Percentiles rank a stretch among this genome's conserved stretches.
Conservation (phyloP, 2,888 invertebrate species). For the Leptinotarsa rubiginosa region DNA sequence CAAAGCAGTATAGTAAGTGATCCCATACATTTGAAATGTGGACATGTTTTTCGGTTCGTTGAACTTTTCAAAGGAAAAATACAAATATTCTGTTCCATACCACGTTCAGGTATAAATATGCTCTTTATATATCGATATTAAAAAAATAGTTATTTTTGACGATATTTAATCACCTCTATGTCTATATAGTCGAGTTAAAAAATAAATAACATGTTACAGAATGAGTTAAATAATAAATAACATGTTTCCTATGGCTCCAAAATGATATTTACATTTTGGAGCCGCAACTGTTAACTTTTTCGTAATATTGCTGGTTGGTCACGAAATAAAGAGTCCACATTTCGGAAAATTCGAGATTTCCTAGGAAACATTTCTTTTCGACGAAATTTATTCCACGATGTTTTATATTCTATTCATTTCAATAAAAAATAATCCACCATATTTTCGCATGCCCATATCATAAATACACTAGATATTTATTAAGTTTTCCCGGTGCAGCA, state of each 20-base stretch:
- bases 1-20: background rate
- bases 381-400: constrained; percentile 13
- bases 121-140: background rate
- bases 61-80: background rate
- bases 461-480: constrained; percentile 40
- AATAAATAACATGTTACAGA: constrained; percentile 41
- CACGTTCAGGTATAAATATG: background rate
- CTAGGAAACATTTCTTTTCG: constrained; percentile 40
- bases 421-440: background rate
- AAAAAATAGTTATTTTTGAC: constrained; percentile 47
- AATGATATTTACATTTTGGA: constrained; percentile 46
- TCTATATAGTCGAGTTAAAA: constrained; percentile 37
- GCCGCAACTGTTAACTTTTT: constrained; percentile 51
- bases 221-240: constrained; percentile 43
- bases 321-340: constrained; percentile 34
- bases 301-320: constrained; percentile 48
- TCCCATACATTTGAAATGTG: constrained; percentile 7
- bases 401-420: background rate
- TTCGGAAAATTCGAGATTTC: constrained; percentile 46
- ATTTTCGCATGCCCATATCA: constrained; percentile 8
- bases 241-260: constrained; percentile 46
- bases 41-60: background rate
- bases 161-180: constrained; percentile 41
- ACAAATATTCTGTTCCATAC: background rate
- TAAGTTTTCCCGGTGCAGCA: constrained; percentile 14